Evolutionary conservation across 2,113 vertebrate species (phyloP).

Genomic region (Melospiza georgiana): DNA sequence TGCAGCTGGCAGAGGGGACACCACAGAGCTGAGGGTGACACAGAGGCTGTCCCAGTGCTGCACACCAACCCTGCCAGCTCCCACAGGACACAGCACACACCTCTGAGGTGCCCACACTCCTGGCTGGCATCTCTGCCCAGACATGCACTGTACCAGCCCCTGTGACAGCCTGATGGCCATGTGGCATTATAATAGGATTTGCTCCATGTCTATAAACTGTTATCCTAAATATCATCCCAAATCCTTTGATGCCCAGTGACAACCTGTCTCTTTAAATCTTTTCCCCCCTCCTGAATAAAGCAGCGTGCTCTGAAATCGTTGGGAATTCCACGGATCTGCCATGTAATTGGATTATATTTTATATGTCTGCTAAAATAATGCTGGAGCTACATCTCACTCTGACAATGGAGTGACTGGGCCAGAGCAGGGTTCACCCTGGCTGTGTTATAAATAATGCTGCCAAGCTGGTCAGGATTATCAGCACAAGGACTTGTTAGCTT

Average conservation of each 20-base stretch:
- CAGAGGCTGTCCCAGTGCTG: neutral
- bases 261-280: conserved; percentile 66
- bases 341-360: conserved; percentile 66
- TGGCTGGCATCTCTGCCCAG: conserved; percentile 26
- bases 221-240: conserved; percentile 68
- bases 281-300: neutral
- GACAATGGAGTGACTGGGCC: neutral
- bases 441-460: conserved; percentile 58
- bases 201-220: conserved; percentile 60
- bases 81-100: neutral
- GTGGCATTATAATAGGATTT: conserved; percentile 72
- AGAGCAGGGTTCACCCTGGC: neutral
- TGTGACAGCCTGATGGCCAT: conserved; percentile 42
- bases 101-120: neutral
- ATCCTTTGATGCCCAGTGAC: conserved; percentile 61
- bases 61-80: neutral
- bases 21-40: neutral
- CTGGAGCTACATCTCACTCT: conserved; percentile 48
- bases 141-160: neutral
- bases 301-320: neutral
- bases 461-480: conserved; percentile 64
- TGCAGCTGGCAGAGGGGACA: neutral
- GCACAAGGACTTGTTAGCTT: conserved; percentile 65
- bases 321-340: conserved; percentile 28
- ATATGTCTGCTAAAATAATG: conserved; percentile 62